Percentiles rank a stretch among this genome's conserved stretches.
Evolutionary conservation across 2,888 invertebrate species (phyloP).

Genomic region (Lithophane leautieri): DNA sequence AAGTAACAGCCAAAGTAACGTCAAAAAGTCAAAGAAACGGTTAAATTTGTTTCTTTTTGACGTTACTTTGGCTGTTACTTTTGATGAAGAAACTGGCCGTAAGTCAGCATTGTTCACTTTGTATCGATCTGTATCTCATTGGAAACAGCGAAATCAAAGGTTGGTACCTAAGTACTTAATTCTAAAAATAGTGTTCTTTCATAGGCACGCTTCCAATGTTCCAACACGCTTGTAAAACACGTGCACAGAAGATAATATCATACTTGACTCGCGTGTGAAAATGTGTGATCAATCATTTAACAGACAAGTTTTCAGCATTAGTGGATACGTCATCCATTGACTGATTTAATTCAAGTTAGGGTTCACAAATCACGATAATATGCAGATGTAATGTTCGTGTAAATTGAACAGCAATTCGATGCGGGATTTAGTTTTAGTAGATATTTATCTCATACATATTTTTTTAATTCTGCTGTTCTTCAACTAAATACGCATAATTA

Average conservation of each 20-base stretch:
- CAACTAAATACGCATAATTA: background rate
- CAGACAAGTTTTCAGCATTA: background rate
- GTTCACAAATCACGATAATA: background rate
- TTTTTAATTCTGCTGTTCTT: background rate
- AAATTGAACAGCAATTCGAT: conserved; percentile 13
- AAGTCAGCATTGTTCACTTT: background rate
- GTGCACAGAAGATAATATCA: background rate
- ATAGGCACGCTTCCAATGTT: background rate
- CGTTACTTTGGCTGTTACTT: no score
- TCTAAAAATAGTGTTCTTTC: background rate
- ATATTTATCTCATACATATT: background rate
- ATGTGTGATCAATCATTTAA: conserved; percentile 12
- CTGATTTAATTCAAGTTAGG: background rate
- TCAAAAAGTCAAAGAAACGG: no score
- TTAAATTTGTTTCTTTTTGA: no score
- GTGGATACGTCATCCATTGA: background rate
- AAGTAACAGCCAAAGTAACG: no score
- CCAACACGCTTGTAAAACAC: background rate
- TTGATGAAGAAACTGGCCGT: no score
- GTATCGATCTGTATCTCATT: background rate
- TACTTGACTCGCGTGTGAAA: background rate
- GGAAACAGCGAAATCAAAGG: background rate
- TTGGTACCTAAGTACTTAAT: background rate
- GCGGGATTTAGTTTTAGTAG: background rate
- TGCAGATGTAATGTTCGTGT: background rate